Percentiles rank a stretch among this genome's conserved stretches.
Conservation (phyloP, 2,113 vertebrate genomes). For the Girardinichthys multiradiatus region DNA sequence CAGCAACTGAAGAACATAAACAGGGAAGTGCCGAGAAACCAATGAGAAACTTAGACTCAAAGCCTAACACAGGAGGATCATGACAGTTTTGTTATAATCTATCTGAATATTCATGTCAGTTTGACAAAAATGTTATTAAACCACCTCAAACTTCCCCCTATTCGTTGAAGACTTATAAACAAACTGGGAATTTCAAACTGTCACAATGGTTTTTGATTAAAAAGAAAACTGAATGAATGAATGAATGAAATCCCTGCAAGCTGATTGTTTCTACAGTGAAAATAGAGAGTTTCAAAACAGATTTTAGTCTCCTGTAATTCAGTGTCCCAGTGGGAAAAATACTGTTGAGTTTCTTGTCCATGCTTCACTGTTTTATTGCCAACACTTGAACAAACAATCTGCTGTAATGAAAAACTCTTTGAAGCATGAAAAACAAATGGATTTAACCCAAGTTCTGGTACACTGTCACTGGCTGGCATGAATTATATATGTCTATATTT, state of each 20-base stretch:
- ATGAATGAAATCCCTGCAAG: too few species aligned
- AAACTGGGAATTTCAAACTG: background rate
- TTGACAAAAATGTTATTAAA: too few species aligned
- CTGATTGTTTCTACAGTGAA: slow-evolving; percentile 9
- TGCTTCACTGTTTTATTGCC: slow-evolving; percentile 6
- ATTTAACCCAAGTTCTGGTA: background rate
- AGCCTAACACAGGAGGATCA: too few species aligned
- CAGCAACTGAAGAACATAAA: too few species aligned
- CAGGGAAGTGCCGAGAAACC: too few species aligned
- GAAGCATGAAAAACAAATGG: slow-evolving; percentile 1
- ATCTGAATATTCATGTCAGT: too few species aligned
- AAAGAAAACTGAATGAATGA: too few species aligned
- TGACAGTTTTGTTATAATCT: too few species aligned
- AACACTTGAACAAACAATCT: slow-evolving; percentile 21
- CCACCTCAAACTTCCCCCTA: too few species aligned
- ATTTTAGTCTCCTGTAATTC: slow-evolving; percentile 11
- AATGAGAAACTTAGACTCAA: too few species aligned
- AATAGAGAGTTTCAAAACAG: slow-evolving; percentile 11
- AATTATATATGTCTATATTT: slow-evolving; percentile 1
- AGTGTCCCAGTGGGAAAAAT: slow-evolving; percentile 14
- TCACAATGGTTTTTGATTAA: too few species aligned
- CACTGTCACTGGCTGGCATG: background rate
- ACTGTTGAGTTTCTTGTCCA: slow-evolving; percentile 19
- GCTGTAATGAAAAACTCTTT: slow-evolving; percentile 15
- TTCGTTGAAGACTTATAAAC: too few species aligned